Percentiles rank a stretch among this genome's conserved stretches.
phyloP scores from a whole-genome alignment of 2,797 vertebrate genomes.

The Apodemus agrarius region DNA sequence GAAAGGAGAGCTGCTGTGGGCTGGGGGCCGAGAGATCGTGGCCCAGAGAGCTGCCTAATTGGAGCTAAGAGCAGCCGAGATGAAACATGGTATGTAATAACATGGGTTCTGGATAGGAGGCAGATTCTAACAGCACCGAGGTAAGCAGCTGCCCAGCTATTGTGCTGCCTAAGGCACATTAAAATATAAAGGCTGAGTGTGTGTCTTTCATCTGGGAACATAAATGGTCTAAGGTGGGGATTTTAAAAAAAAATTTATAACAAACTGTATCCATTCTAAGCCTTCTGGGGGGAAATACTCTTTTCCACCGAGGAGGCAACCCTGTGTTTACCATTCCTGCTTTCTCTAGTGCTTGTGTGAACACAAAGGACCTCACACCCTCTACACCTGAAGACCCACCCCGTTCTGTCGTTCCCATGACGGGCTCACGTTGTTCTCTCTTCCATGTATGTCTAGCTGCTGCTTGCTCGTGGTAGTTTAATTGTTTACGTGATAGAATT shows the following conservation, averaged over 20 bases:
- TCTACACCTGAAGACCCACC: background rate
- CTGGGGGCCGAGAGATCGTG: background rate
- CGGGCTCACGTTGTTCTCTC: too few species aligned
- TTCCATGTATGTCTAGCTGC: background rate
- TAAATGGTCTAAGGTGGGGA: background rate
- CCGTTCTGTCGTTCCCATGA: background rate
- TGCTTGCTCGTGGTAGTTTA: background rate
- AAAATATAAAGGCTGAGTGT: background rate
- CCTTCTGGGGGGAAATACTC: background rate
- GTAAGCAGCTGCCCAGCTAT: background rate
- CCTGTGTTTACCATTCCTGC: background rate
- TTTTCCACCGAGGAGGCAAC: background rate
- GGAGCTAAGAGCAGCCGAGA: background rate
- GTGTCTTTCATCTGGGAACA: background rate
- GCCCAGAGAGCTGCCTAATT: background rate
- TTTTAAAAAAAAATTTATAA: background rate
- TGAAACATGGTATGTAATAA: background rate
- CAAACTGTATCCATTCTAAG: background rate
- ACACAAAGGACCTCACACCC: background rate
- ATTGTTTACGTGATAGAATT: background rate
- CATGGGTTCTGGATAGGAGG: background rate
- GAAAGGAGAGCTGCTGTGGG: background rate
- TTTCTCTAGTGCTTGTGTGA: background rate
- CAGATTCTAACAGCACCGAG: background rate
- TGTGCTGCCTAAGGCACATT: background rate